phyloP scores from a whole-genome alignment of 2,113 vertebrate species.

The Perognathus longimembris region DNA sequence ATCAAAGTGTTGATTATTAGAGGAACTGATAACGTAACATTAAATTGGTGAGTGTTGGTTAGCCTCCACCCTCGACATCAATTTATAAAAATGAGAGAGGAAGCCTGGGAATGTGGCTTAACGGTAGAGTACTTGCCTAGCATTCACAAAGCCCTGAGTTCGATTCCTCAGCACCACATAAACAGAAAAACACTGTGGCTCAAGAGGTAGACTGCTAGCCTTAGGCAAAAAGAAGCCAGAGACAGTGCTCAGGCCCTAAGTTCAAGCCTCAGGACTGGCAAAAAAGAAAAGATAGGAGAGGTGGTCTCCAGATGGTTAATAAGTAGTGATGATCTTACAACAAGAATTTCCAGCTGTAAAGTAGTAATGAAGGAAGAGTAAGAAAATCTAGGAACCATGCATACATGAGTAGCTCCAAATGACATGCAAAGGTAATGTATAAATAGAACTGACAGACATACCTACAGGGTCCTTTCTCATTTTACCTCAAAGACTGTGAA shows the following conservation, averaged over 20 bases:
- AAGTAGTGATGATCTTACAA: constrained; percentile 17
- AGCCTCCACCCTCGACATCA: not conserved
- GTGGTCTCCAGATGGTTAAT: not conserved
- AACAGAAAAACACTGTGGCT: too few species aligned
- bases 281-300: not conserved
- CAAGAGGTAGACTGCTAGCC: too few species aligned
- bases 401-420: constrained; percentile 29
- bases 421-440: not conserved
- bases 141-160: too few species aligned
- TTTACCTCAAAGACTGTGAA: constrained; percentile 45
- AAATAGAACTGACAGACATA: constrained; percentile 30
- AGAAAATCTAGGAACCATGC: not conserved
- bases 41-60: not conserved
- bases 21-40: not conserved
- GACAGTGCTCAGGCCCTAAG: too few species aligned
- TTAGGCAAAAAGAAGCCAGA: too few species aligned
- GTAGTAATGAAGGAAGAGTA: not conserved
- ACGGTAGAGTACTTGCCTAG: too few species aligned
- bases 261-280: too few species aligned
- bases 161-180: too few species aligned
- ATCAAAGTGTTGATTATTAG: not conserved
- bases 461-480: constrained; percentile 31
- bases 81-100: not conserved
- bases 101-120: too few species aligned
- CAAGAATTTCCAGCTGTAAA: not conserved